Evolutionary conservation across 2,113 vertebrate genomes (phyloP).

Genomic region (Nyctereutes procyonoides): DNA sequence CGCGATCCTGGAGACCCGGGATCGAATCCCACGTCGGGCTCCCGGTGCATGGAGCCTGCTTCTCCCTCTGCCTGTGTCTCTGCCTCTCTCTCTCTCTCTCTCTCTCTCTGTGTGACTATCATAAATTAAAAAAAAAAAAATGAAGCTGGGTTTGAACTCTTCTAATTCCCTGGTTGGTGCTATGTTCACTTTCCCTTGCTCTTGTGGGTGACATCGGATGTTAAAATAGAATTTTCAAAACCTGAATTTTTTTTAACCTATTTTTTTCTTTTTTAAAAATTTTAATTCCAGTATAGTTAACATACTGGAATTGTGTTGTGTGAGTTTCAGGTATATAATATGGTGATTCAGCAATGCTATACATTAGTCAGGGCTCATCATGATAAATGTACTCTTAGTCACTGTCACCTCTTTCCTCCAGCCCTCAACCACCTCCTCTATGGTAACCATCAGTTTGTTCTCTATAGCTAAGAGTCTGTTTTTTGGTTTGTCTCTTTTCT

Average conservation of each 20-base stretch:
- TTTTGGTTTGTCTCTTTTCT: neutral
- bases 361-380: neutral
- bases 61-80: no score
- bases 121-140: no score
- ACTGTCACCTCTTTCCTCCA: neutral
- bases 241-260: neutral
- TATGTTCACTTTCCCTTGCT: neutral
- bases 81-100: no score
- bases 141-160: no score
- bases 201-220: neutral
- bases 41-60: no score
- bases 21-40: no score
- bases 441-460: neutral
- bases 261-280: neutral
- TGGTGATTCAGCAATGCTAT: neutral
- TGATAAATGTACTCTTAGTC: neutral
- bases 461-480: neutral
- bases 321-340: neutral
- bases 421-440: neutral
- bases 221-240: conserved; percentile 22
- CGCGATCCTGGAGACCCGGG: no score
- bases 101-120: no score
- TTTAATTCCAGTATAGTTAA: neutral
- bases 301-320: neutral
- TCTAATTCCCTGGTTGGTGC: neutral